These are phyloP conservation scores for Poeciliopsis infans DNA, from an alignment of 2,797 vertebrate species.

Conservation along the genomic window DNA sequence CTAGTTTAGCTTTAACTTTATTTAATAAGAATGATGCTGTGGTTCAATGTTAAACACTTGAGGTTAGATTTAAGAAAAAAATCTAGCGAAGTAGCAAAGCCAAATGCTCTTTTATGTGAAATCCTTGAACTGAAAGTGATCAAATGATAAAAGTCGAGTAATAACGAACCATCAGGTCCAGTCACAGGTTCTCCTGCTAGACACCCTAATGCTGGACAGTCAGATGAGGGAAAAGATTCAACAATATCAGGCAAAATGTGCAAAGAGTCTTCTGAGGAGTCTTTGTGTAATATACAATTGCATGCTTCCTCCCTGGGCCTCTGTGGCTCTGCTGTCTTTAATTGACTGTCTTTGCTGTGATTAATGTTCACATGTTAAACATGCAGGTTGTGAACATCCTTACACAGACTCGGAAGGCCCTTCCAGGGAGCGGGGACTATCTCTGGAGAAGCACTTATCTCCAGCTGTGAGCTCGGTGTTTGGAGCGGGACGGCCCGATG, in stretches of 20 bases:
- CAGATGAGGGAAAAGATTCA: slow-evolving; percentile 34
- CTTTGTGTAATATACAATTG: slow-evolving; percentile 46
- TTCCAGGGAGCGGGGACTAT: slow-evolving; percentile 74
- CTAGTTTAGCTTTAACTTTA: not conserved
- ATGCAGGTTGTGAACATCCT: slow-evolving; percentile 78
- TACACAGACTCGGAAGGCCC: slow-evolving; percentile 78
- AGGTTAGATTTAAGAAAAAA: not conserved
- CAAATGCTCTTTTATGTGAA: not conserved
- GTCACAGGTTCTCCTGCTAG: not conserved
- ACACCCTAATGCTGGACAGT: slow-evolving; percentile 7
- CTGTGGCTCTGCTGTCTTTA: slow-evolving; percentile 75
- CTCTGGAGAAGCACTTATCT: slow-evolving; percentile 87
- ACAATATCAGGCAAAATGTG: slow-evolving; percentile 45
- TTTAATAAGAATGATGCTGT: not conserved
- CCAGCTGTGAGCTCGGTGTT: slow-evolving; percentile 75
- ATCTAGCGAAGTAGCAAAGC: not conserved
- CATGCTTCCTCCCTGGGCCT: slow-evolving; percentile 49
- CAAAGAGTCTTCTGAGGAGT: slow-evolving; percentile 50
- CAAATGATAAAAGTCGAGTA: not conserved
- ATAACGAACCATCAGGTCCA: not conserved
- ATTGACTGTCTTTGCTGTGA: slow-evolving; percentile 83
- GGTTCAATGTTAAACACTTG: not conserved
- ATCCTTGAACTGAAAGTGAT: not conserved
- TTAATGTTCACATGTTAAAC: slow-evolving; percentile 85
- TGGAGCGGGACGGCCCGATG: slow-evolving; percentile 66